phyloP scores from a whole-genome alignment of 1,140 invertebrate genomes.

The Agrilus planipennis region DNA sequence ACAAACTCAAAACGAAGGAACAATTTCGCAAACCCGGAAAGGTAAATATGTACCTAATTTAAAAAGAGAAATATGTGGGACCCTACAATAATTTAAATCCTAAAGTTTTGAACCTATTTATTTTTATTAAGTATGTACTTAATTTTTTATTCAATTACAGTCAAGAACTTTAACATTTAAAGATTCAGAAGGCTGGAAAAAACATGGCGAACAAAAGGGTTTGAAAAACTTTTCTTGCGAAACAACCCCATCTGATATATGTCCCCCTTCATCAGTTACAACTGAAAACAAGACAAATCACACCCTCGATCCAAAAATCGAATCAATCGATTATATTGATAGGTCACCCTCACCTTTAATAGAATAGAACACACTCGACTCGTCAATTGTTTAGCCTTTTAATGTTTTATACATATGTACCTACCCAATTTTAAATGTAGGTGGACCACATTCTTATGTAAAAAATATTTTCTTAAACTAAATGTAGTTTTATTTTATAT shows the following conservation, averaged over 20 bases:
- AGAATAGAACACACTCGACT: too few species aligned
- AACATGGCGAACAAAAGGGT: neutral
- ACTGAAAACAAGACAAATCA: neutral
- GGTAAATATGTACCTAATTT: neutral
- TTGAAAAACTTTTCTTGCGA: neutral
- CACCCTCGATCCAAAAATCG: slow-evolving; percentile 4
- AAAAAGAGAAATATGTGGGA: too few species aligned
- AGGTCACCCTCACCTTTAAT: slow-evolving; percentile 23
- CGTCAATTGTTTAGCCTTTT: too few species aligned
- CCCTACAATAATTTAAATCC: neutral
- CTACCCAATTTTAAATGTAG: too few species aligned
- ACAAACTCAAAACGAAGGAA: slow-evolving; percentile 1
- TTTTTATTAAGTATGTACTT: neutral
- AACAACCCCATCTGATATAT: neutral
- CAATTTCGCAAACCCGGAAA: slow-evolving; percentile 2
- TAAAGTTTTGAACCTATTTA: neutral
- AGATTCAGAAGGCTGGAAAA: neutral
- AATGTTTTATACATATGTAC: too few species aligned
- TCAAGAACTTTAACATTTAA: neutral
- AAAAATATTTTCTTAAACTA: too few species aligned
- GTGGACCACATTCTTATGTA: too few species aligned
- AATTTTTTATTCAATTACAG: neutral
- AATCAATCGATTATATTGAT: slow-evolving; percentile 23
- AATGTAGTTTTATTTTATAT: too few species aligned
- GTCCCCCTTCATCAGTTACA: too few species aligned